Percentiles rank a stretch among this genome's conserved stretches.
Conservation (phyloP, 2,113 vertebrate species). For the Plecotus auritus region DNA sequence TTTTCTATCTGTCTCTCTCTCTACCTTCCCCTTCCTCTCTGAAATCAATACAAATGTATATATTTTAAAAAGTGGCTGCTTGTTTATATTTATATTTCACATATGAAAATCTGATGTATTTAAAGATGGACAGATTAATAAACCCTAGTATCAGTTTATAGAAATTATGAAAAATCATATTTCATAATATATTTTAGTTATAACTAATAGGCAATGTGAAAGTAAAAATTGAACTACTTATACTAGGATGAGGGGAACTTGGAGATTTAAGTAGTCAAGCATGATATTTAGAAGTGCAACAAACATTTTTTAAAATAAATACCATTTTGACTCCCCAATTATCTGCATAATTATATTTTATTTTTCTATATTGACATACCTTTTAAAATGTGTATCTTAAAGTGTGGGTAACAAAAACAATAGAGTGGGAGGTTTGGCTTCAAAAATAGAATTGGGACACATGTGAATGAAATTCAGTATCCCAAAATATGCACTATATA, state of each 20-base stretch:
- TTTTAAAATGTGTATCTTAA: neutral
- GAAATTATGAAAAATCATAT: neutral
- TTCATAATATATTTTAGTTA: neutral
- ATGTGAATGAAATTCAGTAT: neutral
- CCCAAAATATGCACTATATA: neutral
- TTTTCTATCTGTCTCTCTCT: no score
- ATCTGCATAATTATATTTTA: neutral
- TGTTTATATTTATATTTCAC: neutral
- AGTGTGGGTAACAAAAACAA: neutral
- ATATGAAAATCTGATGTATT: neutral
- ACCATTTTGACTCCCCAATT: neutral
- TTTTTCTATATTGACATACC: neutral
- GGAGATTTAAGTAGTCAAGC: neutral
- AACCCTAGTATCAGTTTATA: neutral
- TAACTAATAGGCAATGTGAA: neutral
- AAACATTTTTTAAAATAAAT: neutral
- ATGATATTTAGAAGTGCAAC: neutral
- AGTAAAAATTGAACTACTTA: neutral
- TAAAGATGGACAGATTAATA: neutral
- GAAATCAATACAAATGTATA: no score
- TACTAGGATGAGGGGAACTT: fast-evolving
- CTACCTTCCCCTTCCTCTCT: no score
- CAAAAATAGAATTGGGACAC: neutral
- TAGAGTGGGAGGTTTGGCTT: neutral
- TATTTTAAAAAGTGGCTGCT: no score